Conservation (phyloP, 2,113 vertebrate genomes). For the Leptobrachium leishanense region DNA sequence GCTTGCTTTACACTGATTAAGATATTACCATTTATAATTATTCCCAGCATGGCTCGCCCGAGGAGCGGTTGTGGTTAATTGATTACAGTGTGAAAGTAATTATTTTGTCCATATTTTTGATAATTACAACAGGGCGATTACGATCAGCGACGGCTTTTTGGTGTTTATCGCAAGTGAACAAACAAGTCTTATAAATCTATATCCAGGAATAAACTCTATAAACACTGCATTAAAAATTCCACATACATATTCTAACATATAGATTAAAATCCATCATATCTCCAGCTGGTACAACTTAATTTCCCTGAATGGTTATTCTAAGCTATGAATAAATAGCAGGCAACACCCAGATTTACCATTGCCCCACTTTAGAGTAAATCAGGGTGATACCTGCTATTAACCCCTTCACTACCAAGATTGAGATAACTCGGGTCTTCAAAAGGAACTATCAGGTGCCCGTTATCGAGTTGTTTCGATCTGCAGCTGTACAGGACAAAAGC, state of each 20-base stretch:
- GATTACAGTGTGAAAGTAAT: constrained; percentile 41
- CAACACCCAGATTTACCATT: no score
- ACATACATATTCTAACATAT: background rate
- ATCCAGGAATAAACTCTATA: background rate
- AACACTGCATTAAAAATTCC: background rate
- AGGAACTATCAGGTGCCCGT: no score
- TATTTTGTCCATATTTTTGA: constrained; percentile 39
- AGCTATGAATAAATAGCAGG: no score
- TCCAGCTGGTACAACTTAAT: no score
- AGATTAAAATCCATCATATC: no score
- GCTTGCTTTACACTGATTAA: constrained; percentile 32
- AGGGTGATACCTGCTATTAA: no score
- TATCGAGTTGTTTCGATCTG: no score
- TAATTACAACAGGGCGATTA: constrained; percentile 8
- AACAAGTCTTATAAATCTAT: constrained; percentile 11
- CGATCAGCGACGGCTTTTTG: background rate
- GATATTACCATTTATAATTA: constrained; percentile 42
- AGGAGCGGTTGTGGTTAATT: constrained; percentile 25
- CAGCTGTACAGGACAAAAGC: no score
- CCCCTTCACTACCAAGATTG: no score
- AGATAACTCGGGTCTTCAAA: no score
- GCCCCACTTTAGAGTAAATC: no score
- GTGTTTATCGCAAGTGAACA: background rate
- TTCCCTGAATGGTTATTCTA: no score
- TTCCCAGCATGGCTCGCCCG: constrained; percentile 20